phyloP scores from a whole-genome alignment of 2,888 invertebrate genomes.

The Teleiodes luculella region DNA sequence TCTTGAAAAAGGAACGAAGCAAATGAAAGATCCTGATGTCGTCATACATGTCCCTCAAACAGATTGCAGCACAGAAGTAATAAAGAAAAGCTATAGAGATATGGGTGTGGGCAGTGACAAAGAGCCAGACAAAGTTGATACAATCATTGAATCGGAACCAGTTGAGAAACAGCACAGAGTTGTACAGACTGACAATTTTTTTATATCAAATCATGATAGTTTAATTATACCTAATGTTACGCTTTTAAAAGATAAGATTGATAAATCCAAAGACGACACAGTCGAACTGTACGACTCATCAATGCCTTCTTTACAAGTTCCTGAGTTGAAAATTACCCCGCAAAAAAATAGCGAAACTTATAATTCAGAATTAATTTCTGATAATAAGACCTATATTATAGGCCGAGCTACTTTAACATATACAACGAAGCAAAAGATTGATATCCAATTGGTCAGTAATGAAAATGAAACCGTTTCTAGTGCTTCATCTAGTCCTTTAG shows the following conservation, averaged over 20 bases:
- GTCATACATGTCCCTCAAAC: not conserved
- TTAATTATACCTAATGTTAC: slow-evolving; percentile 68
- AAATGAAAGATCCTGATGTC: not conserved
- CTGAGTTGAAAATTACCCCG: not conserved
- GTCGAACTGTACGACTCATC: slow-evolving; percentile 37
- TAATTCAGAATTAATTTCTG: not conserved
- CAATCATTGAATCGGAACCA: not conserved
- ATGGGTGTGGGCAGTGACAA: slow-evolving; percentile 41
- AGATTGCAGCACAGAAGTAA: slow-evolving; percentile 35
- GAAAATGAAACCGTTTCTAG: slow-evolving; percentile 39
- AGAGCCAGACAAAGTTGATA: slow-evolving; percentile 20
- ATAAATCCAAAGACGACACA: slow-evolving; percentile 8
- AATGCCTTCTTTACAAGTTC: not conserved
- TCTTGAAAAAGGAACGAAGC: slow-evolving; percentile 29
- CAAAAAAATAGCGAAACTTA: slow-evolving; percentile 32
- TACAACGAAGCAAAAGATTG: slow-evolving; percentile 62
- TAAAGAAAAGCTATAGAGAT: slow-evolving; percentile 35
- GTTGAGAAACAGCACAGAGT: not conserved
- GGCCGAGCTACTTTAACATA: slow-evolving; percentile 63
- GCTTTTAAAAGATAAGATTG: slow-evolving; percentile 53
- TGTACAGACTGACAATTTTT: not conserved
- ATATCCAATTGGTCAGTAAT: slow-evolving; percentile 57
- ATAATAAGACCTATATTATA: slow-evolving; percentile 51
- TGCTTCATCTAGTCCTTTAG: slow-evolving; percentile 44
- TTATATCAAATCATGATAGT: slow-evolving; percentile 50